Evolutionary conservation across 2,797 vertebrate species (phyloP).

Genomic region (Mormyrus hasselquistii): DNA sequence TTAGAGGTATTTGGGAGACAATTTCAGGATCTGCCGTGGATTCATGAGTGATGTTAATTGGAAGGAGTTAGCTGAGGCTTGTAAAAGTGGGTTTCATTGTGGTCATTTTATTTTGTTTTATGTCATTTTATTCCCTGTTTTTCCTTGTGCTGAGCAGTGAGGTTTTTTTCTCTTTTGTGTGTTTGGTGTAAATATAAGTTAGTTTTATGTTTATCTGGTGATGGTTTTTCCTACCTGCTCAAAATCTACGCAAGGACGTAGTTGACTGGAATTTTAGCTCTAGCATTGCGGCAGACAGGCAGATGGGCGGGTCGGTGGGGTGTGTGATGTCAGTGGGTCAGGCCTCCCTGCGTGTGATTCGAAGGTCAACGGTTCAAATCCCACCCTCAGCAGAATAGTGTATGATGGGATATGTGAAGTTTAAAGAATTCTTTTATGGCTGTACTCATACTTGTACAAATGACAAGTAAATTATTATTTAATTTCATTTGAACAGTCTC

Average conservation of each 20-base stretch:
- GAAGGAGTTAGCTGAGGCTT: background rate
- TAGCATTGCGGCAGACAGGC: background rate
- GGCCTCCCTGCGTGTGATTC: background rate
- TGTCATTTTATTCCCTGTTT: background rate
- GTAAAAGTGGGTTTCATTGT: background rate
- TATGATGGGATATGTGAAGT: background rate
- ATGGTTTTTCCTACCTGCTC: background rate
- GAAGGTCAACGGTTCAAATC: background rate
- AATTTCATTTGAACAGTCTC: background rate
- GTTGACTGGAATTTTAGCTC: background rate
- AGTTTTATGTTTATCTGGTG: background rate
- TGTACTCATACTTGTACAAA: background rate
- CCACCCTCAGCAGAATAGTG: background rate
- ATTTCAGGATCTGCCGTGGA: background rate
- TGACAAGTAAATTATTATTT: background rate
- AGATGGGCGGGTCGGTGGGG: background rate
- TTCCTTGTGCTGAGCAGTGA: background rate
- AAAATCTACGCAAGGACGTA: background rate
- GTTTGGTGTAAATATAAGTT: background rate
- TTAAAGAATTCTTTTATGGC: background rate
- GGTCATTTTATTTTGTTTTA: background rate
- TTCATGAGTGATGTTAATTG: background rate
- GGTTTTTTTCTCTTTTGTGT: background rate
- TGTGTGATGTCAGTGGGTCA: background rate
- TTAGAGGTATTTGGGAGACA: background rate